Base-by-base conservation (phyloP, 1,140 invertebrate genomes). In the Formica exsecta region DNA sequence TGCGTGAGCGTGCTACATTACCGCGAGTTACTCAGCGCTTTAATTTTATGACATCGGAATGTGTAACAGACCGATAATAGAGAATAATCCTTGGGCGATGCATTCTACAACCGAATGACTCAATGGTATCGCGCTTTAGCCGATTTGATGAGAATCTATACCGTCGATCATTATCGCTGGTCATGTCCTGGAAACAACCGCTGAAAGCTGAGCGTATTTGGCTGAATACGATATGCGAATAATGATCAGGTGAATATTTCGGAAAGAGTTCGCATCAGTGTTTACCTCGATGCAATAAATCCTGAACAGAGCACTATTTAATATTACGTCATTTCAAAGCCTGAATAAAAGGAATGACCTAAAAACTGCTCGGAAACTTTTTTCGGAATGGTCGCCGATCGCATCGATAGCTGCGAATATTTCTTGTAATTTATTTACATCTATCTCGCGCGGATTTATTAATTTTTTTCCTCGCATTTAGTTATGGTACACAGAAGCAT, bases 101-200 rank as follows among this genome's bases (percentile, higher is more conserved):
- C 25, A 38, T 74, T 83, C 54, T 41, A 73, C 54, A 41, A 70
- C 54, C 22, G 64, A 51, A 41, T 22, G 38, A 81, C 36, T 73
- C 66, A 73, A 81, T 48, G 2, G 54, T 61, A 73, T 74, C 54
- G 38, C 68, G 38, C 38, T 57, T 48, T n/a, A 29, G 8, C 54
- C 79, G 68, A 81, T 81, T 81, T 59, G 51, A 83, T 83, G 79
- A 83, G 61, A 83, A 83, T 73, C 79, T 61, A 73, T 73, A 81
- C 54, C 25, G 54, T 83, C 68, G 79, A 83, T 83, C 79, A 83
- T 83, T 83, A 83, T 70, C 54, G 79, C 38, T 38, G 76, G 22
- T 32, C 68, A 68, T 57, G 38, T 83, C 36, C 68, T 59, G 68
- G 68, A 80, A 83, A 83, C 68, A 62, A 68, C 13, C 16, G 41